These are phyloP conservation scores for Tachina lurida DNA, from an alignment of 2,888 invertebrate genomes.

Conservation along the genomic window DNA sequence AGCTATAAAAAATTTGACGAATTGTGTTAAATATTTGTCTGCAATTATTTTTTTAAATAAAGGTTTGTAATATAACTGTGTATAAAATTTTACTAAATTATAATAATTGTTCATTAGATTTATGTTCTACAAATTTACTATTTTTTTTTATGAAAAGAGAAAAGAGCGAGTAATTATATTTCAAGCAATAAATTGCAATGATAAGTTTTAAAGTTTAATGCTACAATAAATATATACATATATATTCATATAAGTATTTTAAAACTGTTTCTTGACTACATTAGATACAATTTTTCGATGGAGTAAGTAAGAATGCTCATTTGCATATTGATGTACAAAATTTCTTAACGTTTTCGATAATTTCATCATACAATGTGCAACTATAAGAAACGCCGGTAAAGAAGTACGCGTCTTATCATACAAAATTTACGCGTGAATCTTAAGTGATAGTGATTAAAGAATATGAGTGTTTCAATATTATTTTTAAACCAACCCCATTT, in stretches of 20 bases:
- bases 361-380: slow-evolving; percentile 3
- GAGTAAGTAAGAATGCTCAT: too few species aligned
- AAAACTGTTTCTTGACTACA: too few species aligned
- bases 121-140: background rate
- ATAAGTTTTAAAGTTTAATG: too few species aligned
- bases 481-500: too few species aligned
- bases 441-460: background rate
- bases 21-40: background rate
- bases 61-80: slow-evolving; percentile 1
- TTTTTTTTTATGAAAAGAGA: too few species aligned
- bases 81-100: background rate
- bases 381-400: background rate
- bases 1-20: background rate
- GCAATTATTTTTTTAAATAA: background rate
- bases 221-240: too few species aligned
- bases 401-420: background rate
- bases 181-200: too few species aligned
- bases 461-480: too few species aligned
- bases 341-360: background rate
- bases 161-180: too few species aligned
- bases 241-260: too few species aligned
- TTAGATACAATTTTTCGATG: too few species aligned
- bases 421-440: background rate
- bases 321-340: background rate
- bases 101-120: background rate